Conservation (phyloP, 2,888 invertebrate species). For the Ennomos quercinarius region DNA sequence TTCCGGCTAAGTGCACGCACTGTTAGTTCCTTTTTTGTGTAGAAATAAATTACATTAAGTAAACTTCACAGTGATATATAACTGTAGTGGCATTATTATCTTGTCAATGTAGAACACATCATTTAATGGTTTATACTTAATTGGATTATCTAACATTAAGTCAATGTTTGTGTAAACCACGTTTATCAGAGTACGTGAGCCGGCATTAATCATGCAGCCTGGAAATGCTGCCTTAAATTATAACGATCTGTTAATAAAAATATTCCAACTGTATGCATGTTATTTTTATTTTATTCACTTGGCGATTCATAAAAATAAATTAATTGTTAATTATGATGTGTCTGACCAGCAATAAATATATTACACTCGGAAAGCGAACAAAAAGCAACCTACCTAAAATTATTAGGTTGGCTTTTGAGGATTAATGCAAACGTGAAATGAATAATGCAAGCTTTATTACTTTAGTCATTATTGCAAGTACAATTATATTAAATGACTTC, state of each 20-base stretch:
- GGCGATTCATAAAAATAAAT: conserved; percentile 20
- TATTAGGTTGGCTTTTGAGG: no score
- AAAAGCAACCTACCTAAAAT: conserved; percentile 3
- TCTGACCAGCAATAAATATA: conserved; percentile 26
- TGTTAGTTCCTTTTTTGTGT: conserved; percentile 82
- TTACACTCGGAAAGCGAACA: conserved; percentile 36
- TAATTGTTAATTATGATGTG: conserved; percentile 26
- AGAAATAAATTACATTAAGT: conserved; percentile 41
- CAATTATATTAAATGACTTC: no score
- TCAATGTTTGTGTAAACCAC: conserved; percentile 1
- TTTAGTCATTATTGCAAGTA: no score
- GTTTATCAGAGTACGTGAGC: conserved; percentile 1
- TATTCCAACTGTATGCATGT: conserved; percentile 61
- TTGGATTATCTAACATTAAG: conserved; percentile 4
- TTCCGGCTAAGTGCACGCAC: conserved; percentile 72
- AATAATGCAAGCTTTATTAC: no score
- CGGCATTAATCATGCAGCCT: conserved; percentile 6
- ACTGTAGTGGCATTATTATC: conserved; percentile 24
- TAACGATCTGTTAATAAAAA: conserved; percentile 80
- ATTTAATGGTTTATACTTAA: conserved; percentile 7
- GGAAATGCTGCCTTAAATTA: conserved; percentile 51
- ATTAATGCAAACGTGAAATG: no score
- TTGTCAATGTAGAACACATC: conserved; percentile 4
- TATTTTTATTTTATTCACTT: conserved; percentile 46
- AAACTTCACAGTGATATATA: conserved; percentile 27